phyloP scores from a whole-genome alignment of 30 jellyfish, hydroid and myxozoan species.

The Cassiopea xamachana region DNA sequence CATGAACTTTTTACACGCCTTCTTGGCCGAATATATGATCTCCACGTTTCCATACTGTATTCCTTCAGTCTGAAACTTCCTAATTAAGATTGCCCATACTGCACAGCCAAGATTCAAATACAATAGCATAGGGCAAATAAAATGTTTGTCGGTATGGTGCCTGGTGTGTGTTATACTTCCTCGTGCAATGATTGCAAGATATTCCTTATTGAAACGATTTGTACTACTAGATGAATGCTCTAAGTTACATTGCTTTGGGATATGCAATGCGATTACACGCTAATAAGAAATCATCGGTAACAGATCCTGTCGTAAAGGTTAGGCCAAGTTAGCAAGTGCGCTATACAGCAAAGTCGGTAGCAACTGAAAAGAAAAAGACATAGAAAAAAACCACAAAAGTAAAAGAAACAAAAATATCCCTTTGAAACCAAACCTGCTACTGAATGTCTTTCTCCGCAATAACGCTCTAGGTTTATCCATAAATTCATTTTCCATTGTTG shows the following conservation, averaged over 20 bases:
- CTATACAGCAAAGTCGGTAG: background rate
- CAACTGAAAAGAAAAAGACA: background rate
- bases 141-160: background rate
- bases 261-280: constrained; percentile 1
- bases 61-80: background rate
- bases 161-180: background rate
- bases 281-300: background rate
- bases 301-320: background rate
- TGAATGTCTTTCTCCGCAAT: constrained; percentile 63
- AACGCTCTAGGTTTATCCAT: constrained; percentile 29
- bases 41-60: background rate
- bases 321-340: background rate
- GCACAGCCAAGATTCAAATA: background rate
- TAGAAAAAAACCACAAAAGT: background rate
- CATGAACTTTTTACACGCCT: background rate
- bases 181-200: background rate
- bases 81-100: background rate
- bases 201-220: background rate
- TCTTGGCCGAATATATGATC: background rate
- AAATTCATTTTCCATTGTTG: constrained; percentile 47
- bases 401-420: background rate
- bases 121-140: background rate
- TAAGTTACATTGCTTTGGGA: background rate
- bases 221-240: background rate
- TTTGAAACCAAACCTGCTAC: constrained; percentile 65